Conservation (phyloP, 53 echinoderm and acorn worm genomes). For the Arbacia lixula region DNA sequence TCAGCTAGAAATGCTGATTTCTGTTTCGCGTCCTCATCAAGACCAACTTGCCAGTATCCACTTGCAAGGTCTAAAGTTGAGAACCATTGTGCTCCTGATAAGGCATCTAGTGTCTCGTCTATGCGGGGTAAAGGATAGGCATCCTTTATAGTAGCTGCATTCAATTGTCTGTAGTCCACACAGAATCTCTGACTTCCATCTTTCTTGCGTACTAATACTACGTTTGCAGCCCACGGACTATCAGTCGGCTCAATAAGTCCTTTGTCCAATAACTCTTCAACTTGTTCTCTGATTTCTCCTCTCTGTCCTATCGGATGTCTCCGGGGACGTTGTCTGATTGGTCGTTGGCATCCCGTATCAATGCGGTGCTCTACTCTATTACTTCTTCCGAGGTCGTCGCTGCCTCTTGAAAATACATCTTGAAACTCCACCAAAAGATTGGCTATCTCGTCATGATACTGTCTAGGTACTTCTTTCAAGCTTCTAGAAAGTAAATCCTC, state of each 20-base stretch:
- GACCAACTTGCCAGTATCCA: slow-evolving; percentile 24
- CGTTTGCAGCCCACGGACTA: slow-evolving; percentile 2
- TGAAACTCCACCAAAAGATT: slow-evolving; percentile 4
- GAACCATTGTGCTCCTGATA: slow-evolving; percentile 1
- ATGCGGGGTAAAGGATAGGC: slow-evolving; percentile 20
- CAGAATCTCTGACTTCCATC: slow-evolving; percentile 18
- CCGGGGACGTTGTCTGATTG: not conserved
- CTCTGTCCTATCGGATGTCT: not conserved
- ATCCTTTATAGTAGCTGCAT: slow-evolving; percentile 1
- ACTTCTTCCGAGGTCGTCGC: not conserved
- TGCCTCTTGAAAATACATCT: slow-evolving; percentile 2
- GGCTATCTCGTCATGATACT: not conserved
- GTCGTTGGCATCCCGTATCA: not conserved
- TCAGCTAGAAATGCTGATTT: too few relatives aligned
- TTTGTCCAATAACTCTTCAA: not conserved
- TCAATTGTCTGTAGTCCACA: slow-evolving; percentile 13
- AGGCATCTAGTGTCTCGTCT: slow-evolving; percentile 23
- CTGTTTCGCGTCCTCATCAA: too few relatives aligned
- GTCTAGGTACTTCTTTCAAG: not conserved
- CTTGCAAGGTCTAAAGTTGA: slow-evolving; percentile 21
- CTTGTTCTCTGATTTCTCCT: not conserved
- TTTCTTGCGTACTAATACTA: slow-evolving; percentile 8
- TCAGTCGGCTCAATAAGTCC: not conserved
- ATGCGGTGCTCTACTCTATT: not conserved
- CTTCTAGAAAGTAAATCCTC: not conserved